Evolutionary conservation across 1,140 invertebrate genomes (phyloP), one percentile per base, ranked within the genome.

Genomic region (Listronotus oregonensis): DNA sequence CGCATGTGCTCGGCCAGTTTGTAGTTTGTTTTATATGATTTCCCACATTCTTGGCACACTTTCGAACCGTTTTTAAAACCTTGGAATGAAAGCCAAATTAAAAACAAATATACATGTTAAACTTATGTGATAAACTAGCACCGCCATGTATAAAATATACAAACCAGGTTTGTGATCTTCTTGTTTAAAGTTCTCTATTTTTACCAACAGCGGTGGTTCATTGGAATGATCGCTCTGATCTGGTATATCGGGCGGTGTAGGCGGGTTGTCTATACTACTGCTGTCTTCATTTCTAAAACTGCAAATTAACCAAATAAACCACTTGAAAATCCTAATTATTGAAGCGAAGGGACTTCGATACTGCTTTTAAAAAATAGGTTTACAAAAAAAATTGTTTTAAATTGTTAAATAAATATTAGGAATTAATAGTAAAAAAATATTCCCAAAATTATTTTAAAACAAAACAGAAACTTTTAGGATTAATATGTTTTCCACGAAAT

Each of bases 1-100:
- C 88, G 78, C 87, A 90, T 89, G 70, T 92, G 90, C 42, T 89
- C 89, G 65, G 86, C 86, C n/a, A 90, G 74, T 73, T 90, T 86
- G 57, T 86, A 86, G 76, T 86, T 86, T 0, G 85, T 85, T 47
- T 82, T 79, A 71, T 85, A 86, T 11, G 81, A 78, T 71, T 87
- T 86, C 0, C 84, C 85, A 66, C 85, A 87, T 8, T 82, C 81
- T 9, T 75, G 73, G 65, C 85, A 86, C 18, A 82, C 71, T 73
- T 85, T 85, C 1, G 81, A 81, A 0, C 79, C 78, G 79, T 80
- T 82, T 31, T 73, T 75, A 55, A 67, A 77, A 58, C n/a, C 46
- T 21, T n/a, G 14, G 14, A 46, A 46, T 14, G 3, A 12, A 42
- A 42, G 10, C 64, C 21, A 27, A 27, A 27, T 3, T 27, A 27